These are phyloP conservation scores for Lycaena phlaeas DNA, from an alignment of 2,888 invertebrate genomes.

Conservation along the genomic window DNA sequence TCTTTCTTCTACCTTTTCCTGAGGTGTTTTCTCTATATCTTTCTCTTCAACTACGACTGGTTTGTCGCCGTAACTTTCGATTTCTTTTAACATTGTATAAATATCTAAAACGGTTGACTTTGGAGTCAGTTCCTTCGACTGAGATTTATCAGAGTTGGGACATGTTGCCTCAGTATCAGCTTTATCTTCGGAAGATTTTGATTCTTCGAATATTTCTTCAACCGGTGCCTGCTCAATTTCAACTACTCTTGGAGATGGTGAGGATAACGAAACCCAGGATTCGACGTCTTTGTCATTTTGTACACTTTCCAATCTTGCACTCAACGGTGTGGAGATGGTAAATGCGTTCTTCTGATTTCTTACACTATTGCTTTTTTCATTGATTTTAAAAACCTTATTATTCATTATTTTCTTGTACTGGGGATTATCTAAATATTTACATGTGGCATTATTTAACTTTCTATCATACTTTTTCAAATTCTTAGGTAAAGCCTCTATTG, in stretches of 20 bases:
- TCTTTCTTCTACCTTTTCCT: conserved; percentile 35
- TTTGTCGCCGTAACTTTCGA: conserved; percentile 59
- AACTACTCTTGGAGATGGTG: conserved; percentile 44
- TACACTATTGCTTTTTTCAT: too few species aligned
- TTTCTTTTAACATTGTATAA: conserved; percentile 66
- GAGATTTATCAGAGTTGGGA: conserved; percentile 23
- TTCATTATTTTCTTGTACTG: conserved; percentile 46
- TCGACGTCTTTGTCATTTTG: conserved; percentile 62
- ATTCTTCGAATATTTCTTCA: background rate
- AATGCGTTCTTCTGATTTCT: conserved; percentile 40
- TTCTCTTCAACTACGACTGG: conserved; percentile 37
- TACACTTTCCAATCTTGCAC: conserved; percentile 54
- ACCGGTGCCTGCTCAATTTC: conserved; percentile 29
- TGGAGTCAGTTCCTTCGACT: conserved; percentile 36
- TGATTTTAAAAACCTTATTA: conserved; percentile 32
- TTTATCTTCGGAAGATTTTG: conserved; percentile 3
- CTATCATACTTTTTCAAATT: conserved; percentile 38
- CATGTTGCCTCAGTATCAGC: conserved; percentile 12
- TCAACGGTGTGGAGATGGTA: conserved; percentile 37
- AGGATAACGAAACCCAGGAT: conserved; percentile 64
- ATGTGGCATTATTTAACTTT: conserved; percentile 32
- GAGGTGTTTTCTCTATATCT: conserved; percentile 22
- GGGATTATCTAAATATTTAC: conserved; percentile 31
- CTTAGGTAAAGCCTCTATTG: conserved; percentile 25
- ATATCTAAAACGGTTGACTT: conserved; percentile 62